Evolutionary conservation across 1,140 invertebrate species (phyloP), one percentile per base, ranked within the genome.

Genomic region (Semibalanus balanoides): DNA sequence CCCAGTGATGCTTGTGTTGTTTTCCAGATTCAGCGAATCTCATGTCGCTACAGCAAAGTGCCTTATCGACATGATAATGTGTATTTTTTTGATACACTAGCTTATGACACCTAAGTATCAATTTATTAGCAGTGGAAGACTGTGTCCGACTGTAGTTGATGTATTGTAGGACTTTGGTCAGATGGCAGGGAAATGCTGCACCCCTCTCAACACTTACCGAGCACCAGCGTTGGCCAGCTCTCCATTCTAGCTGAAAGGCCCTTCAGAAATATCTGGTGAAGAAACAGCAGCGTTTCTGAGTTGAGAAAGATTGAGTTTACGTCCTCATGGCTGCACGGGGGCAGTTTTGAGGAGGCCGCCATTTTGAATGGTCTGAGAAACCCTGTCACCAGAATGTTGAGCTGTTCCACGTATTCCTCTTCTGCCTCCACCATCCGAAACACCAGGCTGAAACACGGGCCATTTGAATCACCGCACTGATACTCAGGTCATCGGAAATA

Each of bases 241-340:
- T 96, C 94, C 88, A 97, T 91, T 76, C 94, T 86, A 7, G 93
- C 93, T 7, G 92, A 93, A 3, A 96, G 86, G 28, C 94, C 95
- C 84, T 97, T 96, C 78, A 96, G 87, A 83, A 97, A 97, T 77
- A 96, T 96, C 84, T 96, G 94, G 86, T 96, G 94, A 0, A 96
- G 87, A 84, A 96, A 97, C 79, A 96, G 85, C 73, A 97, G 89
- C 0, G 94, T 96, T 84, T 97, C 95, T 81, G 92, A 93, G 85
- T 97, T 97, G 40, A 97, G 85, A 85, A 96, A 97, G 80, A 97
- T 96, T 43, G 94, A 96, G 84, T 95, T 96, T 75, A 97, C 93
- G 81, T 97, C 95, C 83, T 97, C 95, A 82, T 97, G 95, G 1
- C 91, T 91, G 82, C 94, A 95, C 0, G 94, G 93, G 9, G 95